Base-by-base conservation (phyloP, 1,140 invertebrate species). In the Bombus fervidus region DNA sequence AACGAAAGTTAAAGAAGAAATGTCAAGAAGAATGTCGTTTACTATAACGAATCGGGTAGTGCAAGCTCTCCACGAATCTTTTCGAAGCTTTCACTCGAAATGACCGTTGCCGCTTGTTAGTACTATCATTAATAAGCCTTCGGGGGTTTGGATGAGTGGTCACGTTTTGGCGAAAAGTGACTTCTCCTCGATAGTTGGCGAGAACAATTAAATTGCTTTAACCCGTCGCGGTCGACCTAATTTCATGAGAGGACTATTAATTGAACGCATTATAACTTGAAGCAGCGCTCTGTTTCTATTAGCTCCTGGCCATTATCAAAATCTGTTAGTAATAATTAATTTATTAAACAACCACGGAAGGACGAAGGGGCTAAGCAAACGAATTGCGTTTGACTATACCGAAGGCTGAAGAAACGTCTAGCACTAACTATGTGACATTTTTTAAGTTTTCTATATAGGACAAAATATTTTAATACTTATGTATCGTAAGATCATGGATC, bases 151-250 rank as follows among this genome's bases (percentile, higher is more conserved):
- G 69, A 15, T 39, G 41, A n/a, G 9, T 64, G 57, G 37, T 25
- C 53, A 74, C 39, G 59, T 57, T 75, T 66, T 13, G 31, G 12
- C 13, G 39, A 75, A 57, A 64, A 74, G 41, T 34, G 41, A 64
- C 15, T 62, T 10, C 41, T 47, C 31, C 57, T 34, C 41, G 57
- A 66, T 75, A 74, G 71, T 74, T 64, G 37, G 37, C 37, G n/a
- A 34, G 81, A 75, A 82, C 81, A 82, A 75, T 82, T 74, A 75
- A 66, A 82, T 82, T 82, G 57, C 71, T 74, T 47, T 39, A 66
- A 64, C 71, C 71, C 39, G 59, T 75, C 73, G 81, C 57, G 39
- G 59, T 66, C 73, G 81, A 82, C 81, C 81, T 39, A 75, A 82
- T 75, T 75, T 47, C 53, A 37, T 6, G 81, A 53, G 13, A 39